Conservation (phyloP, 1,140 invertebrate species). For the Atta colombica region DNA sequence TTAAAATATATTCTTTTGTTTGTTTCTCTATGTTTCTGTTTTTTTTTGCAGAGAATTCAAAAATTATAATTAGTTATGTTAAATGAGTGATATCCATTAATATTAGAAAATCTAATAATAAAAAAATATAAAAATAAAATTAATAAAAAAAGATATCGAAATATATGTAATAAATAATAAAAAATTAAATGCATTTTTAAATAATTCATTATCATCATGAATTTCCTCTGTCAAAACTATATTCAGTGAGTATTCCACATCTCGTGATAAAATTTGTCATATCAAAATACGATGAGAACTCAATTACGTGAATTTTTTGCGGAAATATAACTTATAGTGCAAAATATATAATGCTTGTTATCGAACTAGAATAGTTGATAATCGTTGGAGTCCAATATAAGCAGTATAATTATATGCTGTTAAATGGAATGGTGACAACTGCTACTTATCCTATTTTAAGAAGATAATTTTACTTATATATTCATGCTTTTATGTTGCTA, state of each 20-base stretch:
- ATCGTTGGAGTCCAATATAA: not conserved
- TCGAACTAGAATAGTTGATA: conserved; percentile 6
- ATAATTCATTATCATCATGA: not conserved
- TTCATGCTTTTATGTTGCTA: conserved; percentile 1
- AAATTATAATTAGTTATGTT: no score
- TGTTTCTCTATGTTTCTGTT: no score
- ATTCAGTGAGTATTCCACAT: not conserved
- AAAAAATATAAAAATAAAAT: not conserved
- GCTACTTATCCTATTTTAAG: not conserved
- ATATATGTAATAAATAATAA: not conserved
- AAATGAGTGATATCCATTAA: no score
- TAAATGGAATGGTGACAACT: not conserved
- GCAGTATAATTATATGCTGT: not conserved
- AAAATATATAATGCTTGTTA: not conserved
- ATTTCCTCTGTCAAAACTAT: not conserved
- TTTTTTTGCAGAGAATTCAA: no score
- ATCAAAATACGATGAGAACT: not conserved
- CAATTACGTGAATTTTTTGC: not conserved
- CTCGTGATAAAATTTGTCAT: not conserved
- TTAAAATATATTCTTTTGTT: no score
- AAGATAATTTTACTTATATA: no score
- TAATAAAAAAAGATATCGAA: not conserved
- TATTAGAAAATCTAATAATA: not conserved
- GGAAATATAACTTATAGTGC: conserved; percentile 15
- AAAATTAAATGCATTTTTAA: not conserved